Evolutionary conservation across 2,888 invertebrate genomes (phyloP), one percentile per base, ranked within the genome.

Genomic region (Lepidocyrtoides sp.): DNA sequence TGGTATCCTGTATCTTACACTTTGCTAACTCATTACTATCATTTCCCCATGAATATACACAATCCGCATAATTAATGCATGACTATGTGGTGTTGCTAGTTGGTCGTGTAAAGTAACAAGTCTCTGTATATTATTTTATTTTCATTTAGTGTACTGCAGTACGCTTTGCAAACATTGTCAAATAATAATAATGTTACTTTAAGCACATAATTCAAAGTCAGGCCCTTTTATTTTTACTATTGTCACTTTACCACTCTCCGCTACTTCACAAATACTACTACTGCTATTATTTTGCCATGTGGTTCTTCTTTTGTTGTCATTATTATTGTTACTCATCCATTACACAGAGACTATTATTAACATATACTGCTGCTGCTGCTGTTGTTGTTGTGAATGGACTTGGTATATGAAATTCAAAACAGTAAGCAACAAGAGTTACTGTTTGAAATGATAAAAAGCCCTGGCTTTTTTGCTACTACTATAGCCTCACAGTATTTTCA

Each of bases 21-120:
- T 85, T 63, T 77, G 57, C 84, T 63, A 89, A 66, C 84, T 89
- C 89, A 89, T 89, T 85, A n/a, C n/a, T n/a, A 90, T 85, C 79
- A 90, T 85, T 89, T 66, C 82, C 57, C 72, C 57, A 57, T 54
- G 48, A 79, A 69, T 69, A 48, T 54, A 57, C 41, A 81, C 12
- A 81, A 48, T 36, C 23, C 2, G 57, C n/a, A 82, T 82, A 82
- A 79, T 79, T 41, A 60, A 82, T 60, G 41, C n/a, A 81, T 10
- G 54, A 0, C 2, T 29, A 54, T 57, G 79, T 32, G n/a, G 57
- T 23, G 26, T 41, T 41, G 54, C n/a, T 1, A 17, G 32, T 4
- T 75, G 36, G 14, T 12, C 1, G 5, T 2, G 75, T 20, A 32
- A 14, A 17, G 57, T 23, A 57, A 26, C 57, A 57, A 57, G 17